A percentile compares a stretch with the other conserved stretches of the same genome.
Evolutionary conservation across 1,140 invertebrate genomes (phyloP).

Genomic region (Chironomus striatipennis): DNA sequence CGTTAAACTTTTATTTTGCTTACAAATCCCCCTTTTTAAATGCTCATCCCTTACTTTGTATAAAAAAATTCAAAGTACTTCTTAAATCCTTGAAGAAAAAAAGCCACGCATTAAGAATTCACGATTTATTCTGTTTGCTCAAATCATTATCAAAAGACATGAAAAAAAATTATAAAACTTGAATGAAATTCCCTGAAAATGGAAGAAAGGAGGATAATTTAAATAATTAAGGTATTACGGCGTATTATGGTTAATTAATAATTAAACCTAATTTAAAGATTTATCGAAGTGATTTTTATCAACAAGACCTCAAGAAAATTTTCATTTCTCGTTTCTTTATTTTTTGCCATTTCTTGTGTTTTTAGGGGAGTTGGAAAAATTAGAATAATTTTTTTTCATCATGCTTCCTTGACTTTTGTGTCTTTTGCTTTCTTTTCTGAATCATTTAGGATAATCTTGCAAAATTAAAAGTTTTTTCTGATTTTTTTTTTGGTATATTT

Average conservation of each 20-base stretch:
- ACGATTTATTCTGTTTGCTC: constrained; percentile 21
- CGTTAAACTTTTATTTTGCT: too few relatives aligned
- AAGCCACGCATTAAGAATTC: constrained; percentile 21
- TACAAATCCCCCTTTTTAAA: neutral
- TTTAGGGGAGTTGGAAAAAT: too few relatives aligned
- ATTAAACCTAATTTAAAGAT: constrained; percentile 23
- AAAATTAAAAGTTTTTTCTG: too few relatives aligned
- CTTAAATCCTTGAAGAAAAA: neutral
- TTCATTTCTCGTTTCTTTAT: too few relatives aligned
- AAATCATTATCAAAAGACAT: constrained; percentile 21
- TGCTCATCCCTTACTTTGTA: neutral
- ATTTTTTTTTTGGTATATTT: too few relatives aligned
- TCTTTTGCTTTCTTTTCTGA: too few relatives aligned
- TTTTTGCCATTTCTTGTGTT: too few relatives aligned
- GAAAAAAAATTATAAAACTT: neutral
- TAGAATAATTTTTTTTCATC: too few relatives aligned
- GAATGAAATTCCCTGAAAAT: neutral
- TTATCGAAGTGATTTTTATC: constrained; percentile 12
- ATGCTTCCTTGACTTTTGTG: too few relatives aligned
- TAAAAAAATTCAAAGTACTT: constrained; percentile 4
- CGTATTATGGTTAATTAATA: constrained; percentile 23
- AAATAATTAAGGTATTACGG: constrained; percentile 21
- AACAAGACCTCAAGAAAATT: neutral
- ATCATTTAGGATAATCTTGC: too few relatives aligned
- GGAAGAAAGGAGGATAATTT: neutral